These are phyloP conservation scores for Periparus ater DNA, from an alignment of 2,797 vertebrate genomes.

Conservation along the genomic window DNA sequence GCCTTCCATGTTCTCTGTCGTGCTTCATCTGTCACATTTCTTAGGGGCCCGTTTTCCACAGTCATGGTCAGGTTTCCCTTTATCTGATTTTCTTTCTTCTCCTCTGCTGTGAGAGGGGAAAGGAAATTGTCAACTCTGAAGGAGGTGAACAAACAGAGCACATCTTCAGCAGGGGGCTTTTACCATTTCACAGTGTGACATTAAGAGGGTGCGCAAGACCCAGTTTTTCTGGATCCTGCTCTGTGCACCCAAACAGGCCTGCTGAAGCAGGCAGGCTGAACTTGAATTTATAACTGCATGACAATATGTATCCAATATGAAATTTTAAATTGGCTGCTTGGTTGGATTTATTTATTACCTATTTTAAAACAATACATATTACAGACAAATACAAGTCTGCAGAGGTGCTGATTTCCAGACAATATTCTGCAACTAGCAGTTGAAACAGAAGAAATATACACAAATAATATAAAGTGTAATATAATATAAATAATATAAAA, in stretches of 20 bases:
- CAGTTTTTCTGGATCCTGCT: not conserved
- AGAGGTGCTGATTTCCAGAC: not conserved
- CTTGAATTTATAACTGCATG: not conserved
- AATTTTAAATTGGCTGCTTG: not conserved
- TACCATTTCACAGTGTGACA: not conserved
- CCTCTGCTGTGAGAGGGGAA: not conserved
- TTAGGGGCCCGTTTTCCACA: not conserved
- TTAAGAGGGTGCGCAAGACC: not conserved
- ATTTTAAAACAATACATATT: not conserved
- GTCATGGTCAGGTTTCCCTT: not conserved
- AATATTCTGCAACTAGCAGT: not conserved
- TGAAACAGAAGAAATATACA: not conserved
- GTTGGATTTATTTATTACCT: not conserved
- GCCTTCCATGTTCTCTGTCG: not conserved
- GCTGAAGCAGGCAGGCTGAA: not conserved
- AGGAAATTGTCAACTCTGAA: not conserved
- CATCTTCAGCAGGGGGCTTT: not conserved
- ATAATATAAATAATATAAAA: no score
- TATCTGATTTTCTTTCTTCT: not conserved
- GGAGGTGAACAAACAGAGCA: not conserved
- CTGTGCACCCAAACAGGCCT: not conserved
- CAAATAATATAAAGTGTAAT: not conserved
- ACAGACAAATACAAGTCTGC: not conserved
- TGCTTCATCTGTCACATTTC: not conserved
- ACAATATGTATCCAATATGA: not conserved